These are phyloP conservation scores for Puffinus mauretanicus DNA, from an alignment of 2,113 vertebrate species.

Conservation along the genomic window DNA sequence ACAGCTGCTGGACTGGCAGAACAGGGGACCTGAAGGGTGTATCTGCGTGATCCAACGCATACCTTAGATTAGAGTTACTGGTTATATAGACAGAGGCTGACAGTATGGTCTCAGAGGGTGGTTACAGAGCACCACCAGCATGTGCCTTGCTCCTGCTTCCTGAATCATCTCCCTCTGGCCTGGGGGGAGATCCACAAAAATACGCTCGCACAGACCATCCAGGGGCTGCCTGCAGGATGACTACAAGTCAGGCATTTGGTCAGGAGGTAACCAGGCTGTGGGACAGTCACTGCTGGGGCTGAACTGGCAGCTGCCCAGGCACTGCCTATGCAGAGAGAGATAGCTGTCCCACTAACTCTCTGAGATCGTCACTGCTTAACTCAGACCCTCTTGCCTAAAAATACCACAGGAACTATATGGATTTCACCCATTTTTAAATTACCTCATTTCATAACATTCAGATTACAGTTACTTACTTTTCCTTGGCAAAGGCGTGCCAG, in stretches of 20 bases:
- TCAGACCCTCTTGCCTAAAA: neutral
- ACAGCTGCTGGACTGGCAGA: neutral
- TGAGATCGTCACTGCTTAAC: neutral
- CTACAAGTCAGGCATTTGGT: neutral
- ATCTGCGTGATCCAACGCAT: neutral
- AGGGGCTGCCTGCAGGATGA: neutral
- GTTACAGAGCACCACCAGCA: neutral
- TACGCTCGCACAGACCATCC: neutral
- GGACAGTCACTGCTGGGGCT: neutral
- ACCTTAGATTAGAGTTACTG: neutral
- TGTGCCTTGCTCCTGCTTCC: neutral
- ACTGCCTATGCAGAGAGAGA: neutral
- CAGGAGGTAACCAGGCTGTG: neutral
- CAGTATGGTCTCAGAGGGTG: neutral
- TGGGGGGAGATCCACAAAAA: neutral
- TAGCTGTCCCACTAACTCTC: neutral
- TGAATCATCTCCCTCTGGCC: neutral
- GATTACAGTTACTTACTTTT: slow-evolving; percentile 82
- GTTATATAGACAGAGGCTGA: neutral
- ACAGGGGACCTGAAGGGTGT: neutral
- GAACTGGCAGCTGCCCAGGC: neutral
- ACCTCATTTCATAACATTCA: slow-evolving; percentile 2
- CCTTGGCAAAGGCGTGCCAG: slow-evolving; percentile 87
- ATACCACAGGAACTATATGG: neutral
- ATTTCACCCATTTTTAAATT: neutral